Conservation (phyloP, 37 sponge, comb jelly and placozoan genomes). For the Chondrosia reniformis region DNA sequence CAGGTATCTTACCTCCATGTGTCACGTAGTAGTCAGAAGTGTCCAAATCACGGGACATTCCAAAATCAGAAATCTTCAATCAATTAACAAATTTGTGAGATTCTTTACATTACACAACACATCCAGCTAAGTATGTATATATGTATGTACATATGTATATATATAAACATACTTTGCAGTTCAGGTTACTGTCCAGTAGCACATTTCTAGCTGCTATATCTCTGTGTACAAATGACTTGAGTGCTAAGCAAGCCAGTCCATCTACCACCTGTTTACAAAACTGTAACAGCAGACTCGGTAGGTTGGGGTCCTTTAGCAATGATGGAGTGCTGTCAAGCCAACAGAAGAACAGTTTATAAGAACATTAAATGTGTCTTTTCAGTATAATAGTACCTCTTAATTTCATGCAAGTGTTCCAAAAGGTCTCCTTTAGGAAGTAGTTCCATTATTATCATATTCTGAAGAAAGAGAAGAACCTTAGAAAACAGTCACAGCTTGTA, state of each 20-base stretch:
- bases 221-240: conserved; percentile 37
- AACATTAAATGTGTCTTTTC: too few relatives aligned
- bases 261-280: conserved; percentile 28
- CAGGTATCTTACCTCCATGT: too few relatives aligned
- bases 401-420: not conserved
- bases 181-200: conserved; percentile 14
- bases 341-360: too few relatives aligned
- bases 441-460: conserved; percentile 15
- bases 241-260: conserved; percentile 16
- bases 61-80: too few relatives aligned
- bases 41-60: too few relatives aligned
- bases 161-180: conserved; percentile 28
- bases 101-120: too few relatives aligned
- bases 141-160: too few relatives aligned
- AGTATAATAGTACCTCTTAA: too few relatives aligned
- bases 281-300: conserved; percentile 16
- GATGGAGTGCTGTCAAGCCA: conserved; percentile 11
- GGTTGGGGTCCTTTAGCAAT: not conserved
- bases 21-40: too few relatives aligned
- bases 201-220: conserved; percentile 34
- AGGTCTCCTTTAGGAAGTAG: not conserved
- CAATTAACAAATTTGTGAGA: too few relatives aligned
- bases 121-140: too few relatives aligned
- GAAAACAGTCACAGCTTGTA: not conserved
- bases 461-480: not conserved